These are phyloP conservation scores for Trissolcus japonicus DNA, from an alignment of 2,888 invertebrate species.

Conservation along the genomic window DNA sequence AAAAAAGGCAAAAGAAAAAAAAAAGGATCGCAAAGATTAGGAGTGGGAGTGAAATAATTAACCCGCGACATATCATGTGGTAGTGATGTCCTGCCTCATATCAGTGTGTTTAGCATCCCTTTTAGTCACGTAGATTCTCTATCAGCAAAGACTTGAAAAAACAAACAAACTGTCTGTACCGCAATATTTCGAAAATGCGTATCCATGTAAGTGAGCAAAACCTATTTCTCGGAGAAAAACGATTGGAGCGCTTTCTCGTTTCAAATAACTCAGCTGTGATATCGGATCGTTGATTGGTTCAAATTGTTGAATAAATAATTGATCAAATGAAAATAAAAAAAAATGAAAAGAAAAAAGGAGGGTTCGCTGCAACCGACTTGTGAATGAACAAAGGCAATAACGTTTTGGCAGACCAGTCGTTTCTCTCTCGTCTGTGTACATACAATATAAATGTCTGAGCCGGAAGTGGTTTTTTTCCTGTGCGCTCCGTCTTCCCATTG, in stretches of 20 bases:
- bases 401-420: conserved; percentile 7
- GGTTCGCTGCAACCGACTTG: too few relatives aligned
- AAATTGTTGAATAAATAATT: conserved; percentile 4
- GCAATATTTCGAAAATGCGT: conserved; percentile 31
- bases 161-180: conserved; percentile 18
- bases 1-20: not conserved
- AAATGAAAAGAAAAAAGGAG: not conserved
- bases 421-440: conserved; percentile 55
- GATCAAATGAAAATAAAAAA: not conserved
- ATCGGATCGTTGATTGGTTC: conserved; percentile 6
- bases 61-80: conserved; percentile 72
- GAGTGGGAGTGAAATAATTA: not conserved
- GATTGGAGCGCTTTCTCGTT: conserved; percentile 7
- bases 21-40: too few relatives aligned
- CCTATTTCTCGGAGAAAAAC: conserved; percentile 19
- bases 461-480: conserved; percentile 68
- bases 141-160: conserved; percentile 32
- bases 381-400: too few relatives aligned
- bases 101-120: conserved; percentile 70
- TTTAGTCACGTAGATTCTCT: conserved; percentile 34
- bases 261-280: conserved; percentile 27
- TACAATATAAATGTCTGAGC: conserved; percentile 63
- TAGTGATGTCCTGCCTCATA: conserved; percentile 73
- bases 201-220: conserved; percentile 37
- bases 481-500: conserved; percentile 76